Conservation (phyloP, 2,113 vertebrate species). For the Nymphicus hollandicus region DNA sequence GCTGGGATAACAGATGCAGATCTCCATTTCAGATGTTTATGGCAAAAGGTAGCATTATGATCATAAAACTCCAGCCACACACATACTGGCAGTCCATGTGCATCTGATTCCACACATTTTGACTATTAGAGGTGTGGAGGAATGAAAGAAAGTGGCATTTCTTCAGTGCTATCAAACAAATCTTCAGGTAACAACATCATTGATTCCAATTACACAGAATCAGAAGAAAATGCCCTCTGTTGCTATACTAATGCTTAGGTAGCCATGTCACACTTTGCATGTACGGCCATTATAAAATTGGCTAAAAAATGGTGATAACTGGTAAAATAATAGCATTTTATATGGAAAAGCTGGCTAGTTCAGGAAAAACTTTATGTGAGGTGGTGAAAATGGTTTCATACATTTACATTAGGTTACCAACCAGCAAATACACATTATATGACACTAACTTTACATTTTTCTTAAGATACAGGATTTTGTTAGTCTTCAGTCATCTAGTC, state of each 20-base stretch:
- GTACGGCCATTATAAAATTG: constrained; percentile 48
- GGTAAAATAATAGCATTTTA: constrained; percentile 29
- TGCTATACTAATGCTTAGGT: constrained; percentile 20
- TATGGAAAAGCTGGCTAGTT: not conserved
- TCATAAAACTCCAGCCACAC: not conserved
- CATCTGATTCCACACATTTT: not conserved
- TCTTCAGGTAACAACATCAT: constrained; percentile 11
- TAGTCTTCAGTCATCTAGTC: not conserved
- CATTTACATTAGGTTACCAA: constrained; percentile 1
- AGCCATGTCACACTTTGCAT: constrained; percentile 26
- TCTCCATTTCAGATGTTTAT: not conserved
- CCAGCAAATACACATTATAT: not conserved
- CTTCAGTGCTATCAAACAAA: not conserved
- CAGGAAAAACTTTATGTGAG: constrained; percentile 6
- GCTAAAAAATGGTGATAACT: constrained; percentile 5
- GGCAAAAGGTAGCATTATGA: not conserved
- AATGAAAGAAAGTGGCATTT: not conserved
- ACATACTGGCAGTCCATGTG: not conserved
- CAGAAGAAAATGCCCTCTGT: not conserved
- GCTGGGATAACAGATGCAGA: not conserved
- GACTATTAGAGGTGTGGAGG: not conserved
- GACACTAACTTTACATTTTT: not conserved
- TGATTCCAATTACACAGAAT: constrained; percentile 22
- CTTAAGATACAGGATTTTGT: not conserved
- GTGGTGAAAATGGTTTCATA: not conserved